Base-by-base conservation (phyloP, 2,797 vertebrate species). In the Oreonectes daqikongensis region DNA sequence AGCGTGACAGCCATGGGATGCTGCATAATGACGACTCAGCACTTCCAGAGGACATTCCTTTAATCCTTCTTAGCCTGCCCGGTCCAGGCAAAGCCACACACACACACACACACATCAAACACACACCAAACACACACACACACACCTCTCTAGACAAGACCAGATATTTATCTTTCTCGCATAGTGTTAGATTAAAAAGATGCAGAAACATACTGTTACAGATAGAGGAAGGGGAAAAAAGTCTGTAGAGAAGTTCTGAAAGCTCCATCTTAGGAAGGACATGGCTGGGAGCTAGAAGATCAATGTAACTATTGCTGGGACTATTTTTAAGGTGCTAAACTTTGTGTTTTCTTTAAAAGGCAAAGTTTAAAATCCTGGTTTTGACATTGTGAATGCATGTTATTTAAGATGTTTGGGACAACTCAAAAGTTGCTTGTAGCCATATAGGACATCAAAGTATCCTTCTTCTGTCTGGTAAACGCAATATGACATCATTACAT, bases 21-120 rank as follows among this genome's bases (percentile, higher is more conserved):
- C 80, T 44, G 69, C 80, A 85, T 88, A 84, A 77, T 81, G 65
- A 84, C 64, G 70, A 84, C 88, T 90, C 92, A 92, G 90, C 90
- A 89, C 71, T 89, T 91, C 90, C 89, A 77, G 87, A 91, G 89
- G 90, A 85, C 89, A 77, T 46, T 81, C 80, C 79, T 88, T 86
- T 86, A 79, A 85, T 87, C 65, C 65, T 68, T 68, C 74, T 68
- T 26, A 75, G 52, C 64, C 53, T 48, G 42, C 20, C 65, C 82
- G 87, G 81, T 86, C 76, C 67, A 85, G 79, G 83, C 83, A 69
- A 85, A 73, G 63, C 80, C 73, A 79, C 79, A 79, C 68, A 50
- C 11, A 50, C 44, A 52, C 44, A 48, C 57, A 60, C 40, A 48
- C 52, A 46, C n/a, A n/a, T n/a, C 68, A 50, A 5, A 50, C 44